Evolutionary conservation across 2,888 invertebrate species (phyloP).

Genomic region (Mesorhabditis spiculigera): DNA sequence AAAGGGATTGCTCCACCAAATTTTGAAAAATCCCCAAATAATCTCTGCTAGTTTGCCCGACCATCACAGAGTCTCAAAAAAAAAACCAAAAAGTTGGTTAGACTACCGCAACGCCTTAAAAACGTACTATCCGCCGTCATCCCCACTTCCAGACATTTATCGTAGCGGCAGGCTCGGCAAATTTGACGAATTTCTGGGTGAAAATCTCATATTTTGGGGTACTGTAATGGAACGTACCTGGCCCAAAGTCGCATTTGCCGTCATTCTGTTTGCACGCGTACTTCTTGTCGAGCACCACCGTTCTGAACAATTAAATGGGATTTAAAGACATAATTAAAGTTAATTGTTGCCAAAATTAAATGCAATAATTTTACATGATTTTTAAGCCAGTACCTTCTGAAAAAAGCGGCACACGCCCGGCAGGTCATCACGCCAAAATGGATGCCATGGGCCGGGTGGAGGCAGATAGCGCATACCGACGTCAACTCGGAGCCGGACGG

Average conservation of each 20-base stretch:
- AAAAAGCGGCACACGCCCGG: not conserved
- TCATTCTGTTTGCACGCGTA: not conserved
- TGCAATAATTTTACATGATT: too few species aligned
- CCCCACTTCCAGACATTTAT: not conserved
- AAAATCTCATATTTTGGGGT: too few species aligned
- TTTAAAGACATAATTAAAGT: not conserved
- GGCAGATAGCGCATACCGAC: not conserved
- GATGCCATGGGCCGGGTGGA: not conserved
- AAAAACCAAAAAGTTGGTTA: too few species aligned
- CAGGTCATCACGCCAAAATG: slow-evolving; percentile 2
- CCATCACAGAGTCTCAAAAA: too few species aligned
- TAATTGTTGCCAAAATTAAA: too few species aligned
- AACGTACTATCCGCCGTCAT: not conserved
- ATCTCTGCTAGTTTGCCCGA: too few species aligned
- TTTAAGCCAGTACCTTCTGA: not conserved
- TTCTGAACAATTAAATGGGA: slow-evolving; percentile 1
- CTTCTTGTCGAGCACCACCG: not conserved
- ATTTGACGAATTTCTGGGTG: not conserved
- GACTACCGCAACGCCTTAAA: too few species aligned
- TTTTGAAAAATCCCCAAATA: too few species aligned
- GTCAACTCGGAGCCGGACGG: too few species aligned
- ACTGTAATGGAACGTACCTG: not conserved
- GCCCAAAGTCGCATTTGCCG: not conserved
- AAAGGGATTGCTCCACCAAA: too few species aligned
- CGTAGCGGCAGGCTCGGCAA: not conserved